phyloP scores from a whole-genome alignment of 1,140 invertebrate genomes.

The Drosophila dunni region DNA sequence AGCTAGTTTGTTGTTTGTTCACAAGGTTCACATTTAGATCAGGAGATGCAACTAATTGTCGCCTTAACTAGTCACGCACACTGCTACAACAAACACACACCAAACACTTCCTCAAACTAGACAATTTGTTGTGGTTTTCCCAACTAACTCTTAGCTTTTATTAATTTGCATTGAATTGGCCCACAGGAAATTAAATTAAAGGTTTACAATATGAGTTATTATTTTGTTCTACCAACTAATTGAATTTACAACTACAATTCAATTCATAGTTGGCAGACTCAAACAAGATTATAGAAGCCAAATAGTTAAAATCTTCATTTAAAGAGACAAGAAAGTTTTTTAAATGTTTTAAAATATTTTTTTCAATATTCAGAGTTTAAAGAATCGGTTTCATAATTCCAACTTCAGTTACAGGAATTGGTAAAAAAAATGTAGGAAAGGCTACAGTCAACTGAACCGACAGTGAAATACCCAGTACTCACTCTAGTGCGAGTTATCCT shows the following conservation, averaged over 20 bases:
- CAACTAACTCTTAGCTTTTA: neutral
- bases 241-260: too few relatives aligned
- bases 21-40: constrained; percentile 15
- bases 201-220: neutral
- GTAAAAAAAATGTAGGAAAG: too few relatives aligned
- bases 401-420: too few relatives aligned
- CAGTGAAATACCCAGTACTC: too few relatives aligned
- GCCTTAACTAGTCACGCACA: constrained; percentile 8
- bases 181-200: neutral
- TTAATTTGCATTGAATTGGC: neutral
- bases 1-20: constrained; percentile 7
- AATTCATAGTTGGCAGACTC: too few relatives aligned
- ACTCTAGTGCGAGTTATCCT: too few relatives aligned
- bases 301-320: too few relatives aligned
- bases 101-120: neutral
- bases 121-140: neutral
- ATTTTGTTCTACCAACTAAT: neutral
- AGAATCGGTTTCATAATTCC: too few relatives aligned
- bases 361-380: too few relatives aligned
- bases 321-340: too few relatives aligned
- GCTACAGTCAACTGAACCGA: too few relatives aligned
- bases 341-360: too few relatives aligned
- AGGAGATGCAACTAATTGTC: constrained; percentile 27
- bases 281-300: neutral
- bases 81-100: neutral